Conservation (phyloP, 2,797 vertebrate species). For the Labeo calbasu region DNA sequence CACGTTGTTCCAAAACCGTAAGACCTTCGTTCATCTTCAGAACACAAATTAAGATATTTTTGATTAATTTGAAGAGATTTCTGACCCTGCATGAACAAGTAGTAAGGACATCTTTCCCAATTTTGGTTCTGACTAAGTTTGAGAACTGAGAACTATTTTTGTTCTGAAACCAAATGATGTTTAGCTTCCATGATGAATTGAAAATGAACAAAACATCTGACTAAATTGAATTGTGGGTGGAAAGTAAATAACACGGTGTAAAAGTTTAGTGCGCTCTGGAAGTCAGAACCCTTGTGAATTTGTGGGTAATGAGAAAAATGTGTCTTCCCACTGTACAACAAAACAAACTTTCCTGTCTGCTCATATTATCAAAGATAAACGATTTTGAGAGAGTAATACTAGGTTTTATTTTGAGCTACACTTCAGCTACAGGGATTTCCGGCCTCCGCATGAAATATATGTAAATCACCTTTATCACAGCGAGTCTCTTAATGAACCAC, state of each 20-base stretch:
- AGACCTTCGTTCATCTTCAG: too few species aligned
- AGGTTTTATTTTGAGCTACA: slow-evolving; percentile 24
- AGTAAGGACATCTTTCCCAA: too few species aligned
- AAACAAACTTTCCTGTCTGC: not conserved
- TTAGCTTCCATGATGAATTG: not conserved
- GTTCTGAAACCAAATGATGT: too few species aligned
- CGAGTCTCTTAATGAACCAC: slow-evolving; percentile 35
- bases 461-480: slow-evolving; percentile 34
- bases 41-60: too few species aligned
- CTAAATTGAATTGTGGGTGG: not conserved
- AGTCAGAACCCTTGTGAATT: not conserved
- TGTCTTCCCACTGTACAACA: not conserved
- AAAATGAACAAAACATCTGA: not conserved
- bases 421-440: slow-evolving; percentile 30
- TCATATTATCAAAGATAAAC: slow-evolving; percentile 26
- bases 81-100: too few species aligned
- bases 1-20: too few species aligned
- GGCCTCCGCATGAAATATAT: slow-evolving; percentile 8
- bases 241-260: not conserved
- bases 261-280: not conserved
- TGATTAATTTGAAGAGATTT: too few species aligned
- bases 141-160: too few species aligned
- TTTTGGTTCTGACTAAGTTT: too few species aligned
- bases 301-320: not conserved
- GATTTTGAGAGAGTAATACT: slow-evolving; percentile 11